phyloP scores from a whole-genome alignment of 1,140 invertebrate species.

The Drosophila jambulina region DNA sequence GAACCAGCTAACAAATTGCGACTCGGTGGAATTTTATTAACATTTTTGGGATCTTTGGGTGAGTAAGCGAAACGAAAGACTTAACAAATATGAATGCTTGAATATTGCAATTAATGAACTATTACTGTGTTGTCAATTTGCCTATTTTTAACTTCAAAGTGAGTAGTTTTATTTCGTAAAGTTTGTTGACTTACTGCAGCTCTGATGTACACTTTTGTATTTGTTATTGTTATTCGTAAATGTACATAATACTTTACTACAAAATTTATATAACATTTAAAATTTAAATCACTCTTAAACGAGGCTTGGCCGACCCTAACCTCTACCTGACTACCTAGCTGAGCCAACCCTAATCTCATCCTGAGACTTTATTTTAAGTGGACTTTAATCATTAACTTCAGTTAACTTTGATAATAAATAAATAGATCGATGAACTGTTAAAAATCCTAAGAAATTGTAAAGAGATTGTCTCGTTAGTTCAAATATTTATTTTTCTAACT shows the following conservation, averaged over 20 bases:
- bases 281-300: too few relatives aligned
- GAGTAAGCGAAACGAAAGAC: constrained; percentile 1
- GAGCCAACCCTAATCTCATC: too few relatives aligned
- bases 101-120: neutral
- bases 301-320: neutral
- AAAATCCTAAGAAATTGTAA: neutral
- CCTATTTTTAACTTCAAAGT: neutral
- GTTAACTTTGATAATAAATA: neutral
- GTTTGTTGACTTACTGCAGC: neutral
- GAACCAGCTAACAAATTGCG: constrained; percentile 36
- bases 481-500: too few relatives aligned
- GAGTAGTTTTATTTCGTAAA: neutral
- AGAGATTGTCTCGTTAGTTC: neutral
- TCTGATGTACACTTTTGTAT: neutral
- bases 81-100: neutral
- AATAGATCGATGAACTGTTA: neutral
- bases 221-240: neutral
- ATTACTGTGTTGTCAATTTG: neutral
- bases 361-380: too few relatives aligned
- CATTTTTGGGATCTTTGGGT: constrained; percentile 14
- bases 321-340: neutral
- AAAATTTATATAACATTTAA: too few relatives aligned
- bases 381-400: neutral
- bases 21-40: constrained; percentile 25
- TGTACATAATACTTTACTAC: neutral